A percentile compares a stretch with the other conserved stretches of the same genome.
Conservation (phyloP, 2,797 vertebrate genomes). For the Alca torda region DNA sequence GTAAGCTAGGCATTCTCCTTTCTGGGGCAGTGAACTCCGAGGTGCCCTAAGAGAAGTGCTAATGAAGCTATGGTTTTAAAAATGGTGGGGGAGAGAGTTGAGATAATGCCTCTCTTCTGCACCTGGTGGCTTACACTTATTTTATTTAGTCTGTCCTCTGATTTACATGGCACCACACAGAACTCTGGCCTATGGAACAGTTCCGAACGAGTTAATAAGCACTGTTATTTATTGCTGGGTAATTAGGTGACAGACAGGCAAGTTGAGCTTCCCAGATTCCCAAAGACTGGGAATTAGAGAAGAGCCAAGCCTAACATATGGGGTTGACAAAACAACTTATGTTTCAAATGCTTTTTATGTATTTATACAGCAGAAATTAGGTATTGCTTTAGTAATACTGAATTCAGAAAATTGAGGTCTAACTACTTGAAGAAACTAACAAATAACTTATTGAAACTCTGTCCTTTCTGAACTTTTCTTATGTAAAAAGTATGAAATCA, state of each 20-base stretch:
- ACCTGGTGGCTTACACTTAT: background rate
- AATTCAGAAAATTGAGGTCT: background rate
- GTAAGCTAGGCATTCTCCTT: background rate
- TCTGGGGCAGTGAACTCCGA: background rate
- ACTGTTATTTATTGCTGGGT: background rate
- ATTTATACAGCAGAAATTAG: constrained; percentile 5
- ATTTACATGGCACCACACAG: background rate
- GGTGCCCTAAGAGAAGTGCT: background rate
- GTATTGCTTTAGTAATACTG: background rate
- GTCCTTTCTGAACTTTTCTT: background rate
- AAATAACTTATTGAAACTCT: background rate
- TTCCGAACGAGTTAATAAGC: background rate
- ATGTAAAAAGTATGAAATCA: background rate
- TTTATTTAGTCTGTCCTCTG: background rate
- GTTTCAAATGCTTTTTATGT: background rate
- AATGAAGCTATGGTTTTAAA: background rate
- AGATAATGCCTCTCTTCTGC: background rate
- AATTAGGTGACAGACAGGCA: constrained; percentile 35
- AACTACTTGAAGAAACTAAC: background rate
- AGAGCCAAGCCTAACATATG: background rate
- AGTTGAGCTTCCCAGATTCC: background rate
- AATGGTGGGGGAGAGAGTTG: background rate
- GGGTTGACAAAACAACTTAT: background rate
- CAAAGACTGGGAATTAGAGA: background rate
- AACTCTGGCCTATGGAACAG: background rate